phyloP scores from a whole-genome alignment of 2,888 invertebrate genomes.

The Gari tellinella region DNA sequence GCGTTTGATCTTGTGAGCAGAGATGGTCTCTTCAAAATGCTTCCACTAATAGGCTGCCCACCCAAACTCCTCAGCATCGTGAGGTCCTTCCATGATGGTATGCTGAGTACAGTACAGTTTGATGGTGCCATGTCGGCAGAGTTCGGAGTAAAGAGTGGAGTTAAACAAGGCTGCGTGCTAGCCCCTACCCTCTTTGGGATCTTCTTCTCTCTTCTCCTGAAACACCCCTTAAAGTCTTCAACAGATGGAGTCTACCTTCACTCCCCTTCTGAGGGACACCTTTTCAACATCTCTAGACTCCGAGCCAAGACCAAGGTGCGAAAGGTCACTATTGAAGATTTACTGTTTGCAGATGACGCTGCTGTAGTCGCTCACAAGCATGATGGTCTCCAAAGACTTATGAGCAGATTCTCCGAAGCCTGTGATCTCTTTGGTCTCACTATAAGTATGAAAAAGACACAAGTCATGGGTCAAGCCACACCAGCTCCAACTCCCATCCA shows the following conservation, averaged over 20 bases:
- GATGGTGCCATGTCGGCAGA: slow-evolving; percentile 8
- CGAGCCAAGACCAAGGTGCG: slow-evolving; percentile 8
- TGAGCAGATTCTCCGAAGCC: slow-evolving; percentile 15
- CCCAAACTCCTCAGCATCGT: slow-evolving; percentile 22
- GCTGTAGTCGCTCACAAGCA: slow-evolving; percentile 17
- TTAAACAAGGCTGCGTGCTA: slow-evolving; percentile 32
- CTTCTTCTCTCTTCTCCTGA: slow-evolving; percentile 28
- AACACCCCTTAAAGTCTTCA: slow-evolving; percentile 18
- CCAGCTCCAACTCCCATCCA: background rate
- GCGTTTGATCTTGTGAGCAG: slow-evolving; percentile 36
- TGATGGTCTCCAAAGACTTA: slow-evolving; percentile 14
- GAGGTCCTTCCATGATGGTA: slow-evolving; percentile 40
- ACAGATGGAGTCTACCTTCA: slow-evolving; percentile 20
- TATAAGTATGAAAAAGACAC: slow-evolving; percentile 32
- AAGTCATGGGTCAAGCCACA: slow-evolving; percentile 1
- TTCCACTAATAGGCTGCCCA: slow-evolving; percentile 38
- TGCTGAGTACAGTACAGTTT: slow-evolving; percentile 31
- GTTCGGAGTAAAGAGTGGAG: slow-evolving; percentile 7
- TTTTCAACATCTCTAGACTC: slow-evolving; percentile 18
- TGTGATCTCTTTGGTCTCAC: slow-evolving; percentile 37
- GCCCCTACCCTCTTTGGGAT: slow-evolving; percentile 34
- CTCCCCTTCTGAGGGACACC: slow-evolving; percentile 12
- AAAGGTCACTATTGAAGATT: slow-evolving; percentile 6
- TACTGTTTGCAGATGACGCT: slow-evolving; percentile 23
- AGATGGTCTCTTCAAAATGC: slow-evolving; percentile 40